Base-by-base conservation (phyloP, 2,113 vertebrate species). In the Cisticola juncidis region DNA sequence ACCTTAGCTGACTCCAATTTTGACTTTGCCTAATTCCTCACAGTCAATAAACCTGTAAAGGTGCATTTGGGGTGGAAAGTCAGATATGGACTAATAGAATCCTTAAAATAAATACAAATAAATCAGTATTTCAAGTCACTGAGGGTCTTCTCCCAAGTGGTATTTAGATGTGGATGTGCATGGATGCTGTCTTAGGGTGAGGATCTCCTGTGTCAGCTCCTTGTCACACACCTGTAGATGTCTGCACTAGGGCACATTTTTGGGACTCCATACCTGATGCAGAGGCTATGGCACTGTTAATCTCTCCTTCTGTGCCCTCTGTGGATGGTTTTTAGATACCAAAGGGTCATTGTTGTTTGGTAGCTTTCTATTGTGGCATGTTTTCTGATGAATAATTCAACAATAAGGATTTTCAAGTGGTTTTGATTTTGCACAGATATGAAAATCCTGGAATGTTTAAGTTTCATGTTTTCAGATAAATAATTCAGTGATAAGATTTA, bases 301-400 rank as follows among this genome's bases (percentile, higher is more conserved):
- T 53, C 42, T 57, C 45, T 74, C 38, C 36, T 70, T 48, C 86
- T 57, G 8, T 88, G 45, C n/a, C 40, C 33, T n/a, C 26, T 70
- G n/a, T 65, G 24, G 42, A 48, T 42, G 18, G 1, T 40, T 48
- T 76, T 65, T 5, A 53, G 54, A 22, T 6, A 65, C 31, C n/a
- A 53, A 73, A 66, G 29, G 33, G n/a, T 92, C 8, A 35, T 29
- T 42, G 17, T 12, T 54, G 21, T 58, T 72, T 31, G 50, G 15
- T 81, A 50, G 23, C 9, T 91, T 90, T 90, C 62, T 56, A 38
- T 24, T 74, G 60, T 50, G 42, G 10, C 3, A 0, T 64, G 18
- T 50, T 86, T 81, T 86, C 54, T 44, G 69, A 85, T 56, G 65
- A 92, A 89, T 91, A 91, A 86, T 91, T 86, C 57, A 89, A 87